Base-by-base conservation (phyloP, 2,888 invertebrate species). In the Parascotia fuliginaria region DNA sequence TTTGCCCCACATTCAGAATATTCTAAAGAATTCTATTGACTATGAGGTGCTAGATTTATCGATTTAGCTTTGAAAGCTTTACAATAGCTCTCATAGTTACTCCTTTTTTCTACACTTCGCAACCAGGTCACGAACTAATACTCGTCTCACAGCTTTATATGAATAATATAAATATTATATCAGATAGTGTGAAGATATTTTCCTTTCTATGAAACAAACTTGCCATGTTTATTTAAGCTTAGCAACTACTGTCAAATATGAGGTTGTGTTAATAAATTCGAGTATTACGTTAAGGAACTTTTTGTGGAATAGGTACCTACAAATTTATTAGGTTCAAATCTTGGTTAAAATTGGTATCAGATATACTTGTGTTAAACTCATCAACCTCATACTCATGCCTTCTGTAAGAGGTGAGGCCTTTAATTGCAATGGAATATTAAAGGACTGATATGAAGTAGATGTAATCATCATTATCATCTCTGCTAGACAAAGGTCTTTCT, bases 71-170 rank as follows among this genome's bases (percentile, higher is more conserved):
- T 42, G 27, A 42, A 42, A 27, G 27, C 15, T 3, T 1, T 2
- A 34, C 16, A 16, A 33, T 27, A 11, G 31, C 15, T 16, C 12
- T 29, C 15, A 45, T 32, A 14, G 32, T 27, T 32, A 11, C 32
- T 13, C 22, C 16, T 15, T 32, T 7, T n/a, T 28, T 7, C 7
- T 9, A 28, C 19, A 36, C 33, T 12, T 6, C 3, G 4, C 13
- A 46, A 9, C 28, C 46, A 28, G 13, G 9, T 40, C 46, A 46
- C 34, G 40, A 46, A 40, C 28, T 19, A 34, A 40, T 40, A 40
- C 12, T 29, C 19, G 19, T 19, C 14, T 33, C 34, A 40, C 28
- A 34, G 9, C 22, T 43, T 13, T 19, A 16, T 34, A 40, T 28
- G 46, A 40, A 46, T 45, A 38, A 24, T 34, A 41, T 15, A 13